phyloP scores from a whole-genome alignment of 23 tunicate genomes.

The Halocynthia roretzi region DNA sequence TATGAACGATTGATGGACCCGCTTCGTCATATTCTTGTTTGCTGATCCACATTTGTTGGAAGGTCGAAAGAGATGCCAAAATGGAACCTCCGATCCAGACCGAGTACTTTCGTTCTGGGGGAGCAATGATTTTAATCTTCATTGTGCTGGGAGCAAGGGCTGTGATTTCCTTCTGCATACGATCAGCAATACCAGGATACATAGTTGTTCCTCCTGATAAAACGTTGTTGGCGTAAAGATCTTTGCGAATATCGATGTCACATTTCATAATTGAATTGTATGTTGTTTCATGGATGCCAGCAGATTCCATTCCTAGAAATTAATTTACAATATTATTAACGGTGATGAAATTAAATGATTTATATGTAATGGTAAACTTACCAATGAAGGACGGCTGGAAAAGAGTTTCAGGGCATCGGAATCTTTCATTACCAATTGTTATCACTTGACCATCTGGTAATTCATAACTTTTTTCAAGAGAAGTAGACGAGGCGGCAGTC shows the following conservation, averaged over 20 bases:
- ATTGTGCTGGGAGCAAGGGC: conserved; percentile 94
- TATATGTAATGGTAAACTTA: no score
- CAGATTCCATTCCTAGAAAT: conserved; percentile 78
- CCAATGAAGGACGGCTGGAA: conserved; percentile 91
- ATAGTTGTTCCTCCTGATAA: conserved; percentile 94
- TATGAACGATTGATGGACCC: no score
- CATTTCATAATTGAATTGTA: conserved; percentile 88
- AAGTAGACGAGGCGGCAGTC: conserved; percentile 87
- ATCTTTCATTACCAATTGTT: conserved; percentile 90
- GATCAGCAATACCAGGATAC: conserved; percentile 95
- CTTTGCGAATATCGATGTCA: conserved; percentile 79
- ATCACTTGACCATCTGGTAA: conserved; percentile 92
- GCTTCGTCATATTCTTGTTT: no score
- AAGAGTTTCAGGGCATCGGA: conserved; percentile 93
- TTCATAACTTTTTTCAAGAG: conserved; percentile 88
- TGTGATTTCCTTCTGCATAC: conserved; percentile 96
- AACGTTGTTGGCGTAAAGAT: conserved; percentile 73
- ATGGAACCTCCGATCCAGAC: no score
- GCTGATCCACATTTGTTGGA: no score
- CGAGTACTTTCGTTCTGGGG: background rate
- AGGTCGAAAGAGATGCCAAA: no score
- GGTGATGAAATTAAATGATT: no score
- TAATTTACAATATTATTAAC: no score
- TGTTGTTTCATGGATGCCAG: conserved; percentile 83
- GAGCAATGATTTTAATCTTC: conserved; percentile 93